Conservation (phyloP, 2,113 vertebrate genomes). For the Hyla sarda region DNA sequence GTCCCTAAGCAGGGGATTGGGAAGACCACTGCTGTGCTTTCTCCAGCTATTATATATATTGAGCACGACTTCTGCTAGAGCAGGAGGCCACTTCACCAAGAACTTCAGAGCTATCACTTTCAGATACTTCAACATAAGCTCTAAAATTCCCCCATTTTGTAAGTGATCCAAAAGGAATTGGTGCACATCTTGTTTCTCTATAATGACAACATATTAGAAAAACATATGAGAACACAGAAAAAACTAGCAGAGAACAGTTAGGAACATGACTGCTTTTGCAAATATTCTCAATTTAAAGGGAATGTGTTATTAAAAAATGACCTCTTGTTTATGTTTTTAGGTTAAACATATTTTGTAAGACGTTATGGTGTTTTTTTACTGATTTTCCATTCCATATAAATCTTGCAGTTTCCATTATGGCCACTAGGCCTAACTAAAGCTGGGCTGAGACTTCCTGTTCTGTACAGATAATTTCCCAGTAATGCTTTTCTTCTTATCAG, state of each 20-base stretch:
- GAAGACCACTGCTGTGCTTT: constrained; percentile 89
- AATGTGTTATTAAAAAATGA: too few relatives aligned
- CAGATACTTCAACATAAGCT: constrained; percentile 92
- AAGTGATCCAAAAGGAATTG: constrained; percentile 86
- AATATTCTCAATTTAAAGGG: too few relatives aligned
- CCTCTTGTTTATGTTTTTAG: too few relatives aligned
- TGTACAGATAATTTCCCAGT: too few relatives aligned
- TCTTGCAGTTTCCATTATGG: too few relatives aligned
- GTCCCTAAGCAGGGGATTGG: constrained; percentile 90
- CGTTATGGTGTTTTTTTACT: too few relatives aligned
- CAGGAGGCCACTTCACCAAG: constrained; percentile 87
- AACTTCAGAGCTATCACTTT: constrained; percentile 90
- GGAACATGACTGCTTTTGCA: not conserved
- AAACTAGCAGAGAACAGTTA: not conserved
- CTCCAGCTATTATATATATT: constrained; percentile 89
- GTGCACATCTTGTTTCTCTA: constrained; percentile 92
- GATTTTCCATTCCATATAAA: too few relatives aligned
- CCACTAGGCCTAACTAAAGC: too few relatives aligned
- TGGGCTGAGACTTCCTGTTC: too few relatives aligned
- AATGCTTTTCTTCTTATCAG: too few relatives aligned
- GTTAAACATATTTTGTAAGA: too few relatives aligned
- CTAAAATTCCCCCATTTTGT: constrained; percentile 90
- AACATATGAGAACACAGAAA: not conserved
- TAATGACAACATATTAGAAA: not conserved
- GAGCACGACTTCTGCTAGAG: constrained; percentile 85